These are phyloP conservation scores for Trididemnum clinides DNA, from an alignment of 23 tunicate species.

Conservation along the genomic window DNA sequence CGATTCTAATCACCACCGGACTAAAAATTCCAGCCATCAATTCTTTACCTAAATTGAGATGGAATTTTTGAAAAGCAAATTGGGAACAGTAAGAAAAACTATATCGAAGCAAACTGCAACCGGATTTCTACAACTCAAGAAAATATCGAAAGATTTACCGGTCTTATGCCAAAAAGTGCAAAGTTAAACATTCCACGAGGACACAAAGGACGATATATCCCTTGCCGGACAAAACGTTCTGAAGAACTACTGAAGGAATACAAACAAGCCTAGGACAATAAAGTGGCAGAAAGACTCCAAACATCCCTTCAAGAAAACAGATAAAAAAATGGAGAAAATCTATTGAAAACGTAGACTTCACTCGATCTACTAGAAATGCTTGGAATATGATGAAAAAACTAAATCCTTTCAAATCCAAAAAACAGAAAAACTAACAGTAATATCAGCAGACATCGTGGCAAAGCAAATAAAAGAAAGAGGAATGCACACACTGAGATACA, in stretches of 20 bases:
- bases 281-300: constrained; percentile 6
- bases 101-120: background rate
- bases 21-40: background rate
- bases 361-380: background rate
- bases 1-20: background rate
- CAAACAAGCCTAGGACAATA: background rate
- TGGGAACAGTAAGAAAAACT: background rate
- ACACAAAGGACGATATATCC: background rate
- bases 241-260: constrained; percentile 7
- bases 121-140: background rate
- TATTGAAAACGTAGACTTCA: constrained; percentile 17
- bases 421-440: background rate
- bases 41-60: background rate
- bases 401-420: background rate
- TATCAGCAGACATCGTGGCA: constrained; percentile 5
- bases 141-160: background rate
- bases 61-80: constrained; percentile 30
- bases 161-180: background rate
- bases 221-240: background rate
- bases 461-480: constrained; percentile 17
- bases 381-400: constrained; percentile 18
- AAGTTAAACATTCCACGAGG: background rate
- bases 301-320: background rate
- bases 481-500: background rate
- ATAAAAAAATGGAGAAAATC: background rate